Percentiles rank a stretch among this genome's conserved stretches.
Conservation (phyloP, 1,140 invertebrate species). For the Pemphigus obesinymphae region DNA sequence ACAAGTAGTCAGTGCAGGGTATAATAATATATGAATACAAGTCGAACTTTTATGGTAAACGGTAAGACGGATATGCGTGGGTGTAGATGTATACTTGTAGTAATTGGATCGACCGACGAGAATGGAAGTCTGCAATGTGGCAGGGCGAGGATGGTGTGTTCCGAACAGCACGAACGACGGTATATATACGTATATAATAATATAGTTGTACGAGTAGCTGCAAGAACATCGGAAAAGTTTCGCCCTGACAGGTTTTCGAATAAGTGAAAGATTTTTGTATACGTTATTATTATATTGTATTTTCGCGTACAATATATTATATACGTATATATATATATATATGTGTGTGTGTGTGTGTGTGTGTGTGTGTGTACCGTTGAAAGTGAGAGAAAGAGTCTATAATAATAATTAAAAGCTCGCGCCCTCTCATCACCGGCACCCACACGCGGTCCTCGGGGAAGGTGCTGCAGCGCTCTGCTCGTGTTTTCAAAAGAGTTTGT, state of each 20-base stretch:
- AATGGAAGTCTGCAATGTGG: background rate
- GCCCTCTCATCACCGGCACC: background rate
- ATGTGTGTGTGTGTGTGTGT: background rate
- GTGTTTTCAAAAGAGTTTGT: slow-evolving; percentile 13
- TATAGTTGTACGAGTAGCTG: background rate
- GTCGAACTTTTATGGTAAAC: background rate
- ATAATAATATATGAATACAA: background rate
- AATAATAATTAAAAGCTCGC: slow-evolving; percentile 36
- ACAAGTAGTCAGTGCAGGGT: no score
- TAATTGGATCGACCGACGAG: background rate
- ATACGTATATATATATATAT: background rate
- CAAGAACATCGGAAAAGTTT: slow-evolving; percentile 11
- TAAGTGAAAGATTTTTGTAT: slow-evolving; percentile 16
- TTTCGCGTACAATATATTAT: background rate
- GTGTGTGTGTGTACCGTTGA: no score
- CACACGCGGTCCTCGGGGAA: background rate
- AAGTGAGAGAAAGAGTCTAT: background rate
- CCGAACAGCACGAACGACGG: background rate
- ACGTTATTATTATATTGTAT: background rate
- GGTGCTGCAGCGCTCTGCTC: background rate
- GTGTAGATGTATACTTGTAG: background rate
- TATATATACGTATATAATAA: background rate
- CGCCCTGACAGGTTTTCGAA: slow-evolving; percentile 23
- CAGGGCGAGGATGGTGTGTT: background rate
- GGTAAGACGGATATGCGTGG: no score